Conservation (phyloP, 2,888 invertebrate species). For the Druceiella hillmani region DNA sequence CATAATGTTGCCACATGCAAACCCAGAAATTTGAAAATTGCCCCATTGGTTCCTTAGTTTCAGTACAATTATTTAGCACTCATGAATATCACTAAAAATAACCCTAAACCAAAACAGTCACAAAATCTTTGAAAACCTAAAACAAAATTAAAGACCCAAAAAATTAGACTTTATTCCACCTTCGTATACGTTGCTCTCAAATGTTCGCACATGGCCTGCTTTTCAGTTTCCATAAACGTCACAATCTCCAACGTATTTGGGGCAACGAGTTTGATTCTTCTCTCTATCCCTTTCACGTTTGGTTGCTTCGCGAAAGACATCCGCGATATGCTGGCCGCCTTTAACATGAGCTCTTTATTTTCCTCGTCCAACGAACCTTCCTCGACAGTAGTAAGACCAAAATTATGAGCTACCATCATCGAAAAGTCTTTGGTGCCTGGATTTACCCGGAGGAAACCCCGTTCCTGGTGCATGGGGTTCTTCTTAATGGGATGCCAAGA, state of each 20-base stretch:
- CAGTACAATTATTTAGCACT: no score
- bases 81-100: no score
- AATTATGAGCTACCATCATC: constrained; percentile 56
- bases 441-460: constrained; percentile 55
- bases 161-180: constrained; percentile 21
- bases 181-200: constrained; percentile 47
- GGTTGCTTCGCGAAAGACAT: constrained; percentile 52
- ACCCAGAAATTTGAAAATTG: no score
- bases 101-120: no score
- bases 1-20: no score
- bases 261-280: constrained; percentile 34
- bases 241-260: constrained; percentile 38
- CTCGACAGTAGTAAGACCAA: constrained; percentile 44
- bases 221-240: constrained; percentile 52
- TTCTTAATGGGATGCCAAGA: constrained; percentile 49
- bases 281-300: constrained; percentile 40
- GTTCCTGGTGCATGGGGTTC: constrained; percentile 57
- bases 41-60: no score
- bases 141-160: no score
- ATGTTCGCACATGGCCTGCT: constrained; percentile 49
- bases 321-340: constrained; percentile 42
- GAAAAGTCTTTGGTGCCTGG: constrained; percentile 49
- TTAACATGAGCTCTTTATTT: constrained; percentile 40
- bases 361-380: constrained; percentile 40
- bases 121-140: no score